phyloP scores from a whole-genome alignment of 2,113 vertebrate genomes.

The Gymnogyps californianus region DNA sequence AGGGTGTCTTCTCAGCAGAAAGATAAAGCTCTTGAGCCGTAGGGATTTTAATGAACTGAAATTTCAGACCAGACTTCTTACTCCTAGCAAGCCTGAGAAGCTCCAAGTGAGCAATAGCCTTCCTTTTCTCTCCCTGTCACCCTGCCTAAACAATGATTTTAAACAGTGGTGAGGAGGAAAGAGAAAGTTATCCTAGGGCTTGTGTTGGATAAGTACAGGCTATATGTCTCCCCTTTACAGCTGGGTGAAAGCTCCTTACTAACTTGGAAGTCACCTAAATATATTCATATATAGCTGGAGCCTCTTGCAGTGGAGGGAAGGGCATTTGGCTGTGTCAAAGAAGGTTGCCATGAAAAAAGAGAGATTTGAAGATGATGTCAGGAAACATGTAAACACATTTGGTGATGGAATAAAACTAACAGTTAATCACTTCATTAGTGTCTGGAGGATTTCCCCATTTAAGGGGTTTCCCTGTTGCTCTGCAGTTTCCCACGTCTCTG shows the following conservation, averaged over 20 bases:
- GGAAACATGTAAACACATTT: neutral
- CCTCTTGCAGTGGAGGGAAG: neutral
- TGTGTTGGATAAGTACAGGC: neutral
- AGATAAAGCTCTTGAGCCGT: neutral
- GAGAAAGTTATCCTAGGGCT: neutral
- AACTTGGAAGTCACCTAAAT: neutral
- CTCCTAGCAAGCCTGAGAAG: neutral
- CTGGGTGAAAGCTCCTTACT: neutral
- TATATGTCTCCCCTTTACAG: neutral
- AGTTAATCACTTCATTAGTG: neutral
- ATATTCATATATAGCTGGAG: neutral
- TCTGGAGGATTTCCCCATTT: neutral
- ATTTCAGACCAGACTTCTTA: neutral
- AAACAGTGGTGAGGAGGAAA: neutral
- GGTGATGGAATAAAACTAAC: neutral
- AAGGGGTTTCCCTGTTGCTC: neutral
- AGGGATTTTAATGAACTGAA: neutral
- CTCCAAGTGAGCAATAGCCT: neutral
- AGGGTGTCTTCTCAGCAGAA: neutral
- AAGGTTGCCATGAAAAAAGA: neutral
- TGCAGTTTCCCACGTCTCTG: neutral
- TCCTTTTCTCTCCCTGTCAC: neutral
- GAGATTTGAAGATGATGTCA: neutral
- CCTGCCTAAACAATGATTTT: neutral
- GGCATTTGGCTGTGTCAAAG: neutral